phyloP scores from a whole-genome alignment of 2,113 vertebrate genomes.

The Dicerorhinus sumatrensis region DNA sequence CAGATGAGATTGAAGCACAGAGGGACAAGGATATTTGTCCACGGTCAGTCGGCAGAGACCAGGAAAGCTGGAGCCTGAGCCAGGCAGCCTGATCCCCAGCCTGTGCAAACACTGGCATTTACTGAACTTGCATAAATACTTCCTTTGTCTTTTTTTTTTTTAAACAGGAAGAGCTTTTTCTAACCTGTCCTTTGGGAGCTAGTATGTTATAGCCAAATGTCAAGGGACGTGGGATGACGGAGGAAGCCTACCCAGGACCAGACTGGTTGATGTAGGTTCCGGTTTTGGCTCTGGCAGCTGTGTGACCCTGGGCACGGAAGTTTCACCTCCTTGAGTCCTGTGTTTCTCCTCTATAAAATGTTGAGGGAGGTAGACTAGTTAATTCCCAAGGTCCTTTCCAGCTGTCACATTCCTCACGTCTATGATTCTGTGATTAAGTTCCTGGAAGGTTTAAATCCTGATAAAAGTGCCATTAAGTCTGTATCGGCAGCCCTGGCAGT shows the following conservation, averaged over 20 bases:
- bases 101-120: background rate
- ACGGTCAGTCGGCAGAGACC: background rate
- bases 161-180: background rate
- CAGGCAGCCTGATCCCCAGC: background rate
- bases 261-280: background rate
- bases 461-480: conserved; percentile 79
- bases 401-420: conserved; percentile 68
- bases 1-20: background rate
- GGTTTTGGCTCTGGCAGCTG: background rate
- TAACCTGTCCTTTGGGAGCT: background rate
- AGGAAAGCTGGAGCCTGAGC: background rate
- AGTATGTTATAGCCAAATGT: background rate
- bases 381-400: conserved; percentile 45
- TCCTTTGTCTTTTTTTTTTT: background rate
- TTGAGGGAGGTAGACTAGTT: background rate
- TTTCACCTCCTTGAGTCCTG: background rate
- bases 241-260: background rate
- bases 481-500: conserved; percentile 63
- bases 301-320: background rate
- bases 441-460: conserved; percentile 73
- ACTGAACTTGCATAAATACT: background rate
- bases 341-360: conserved; percentile 16
- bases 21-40: background rate
- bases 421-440: conserved; percentile 75
- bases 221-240: background rate